Base-by-base conservation (phyloP, 2,888 invertebrate genomes). In the Pediacus dermestoides region DNA sequence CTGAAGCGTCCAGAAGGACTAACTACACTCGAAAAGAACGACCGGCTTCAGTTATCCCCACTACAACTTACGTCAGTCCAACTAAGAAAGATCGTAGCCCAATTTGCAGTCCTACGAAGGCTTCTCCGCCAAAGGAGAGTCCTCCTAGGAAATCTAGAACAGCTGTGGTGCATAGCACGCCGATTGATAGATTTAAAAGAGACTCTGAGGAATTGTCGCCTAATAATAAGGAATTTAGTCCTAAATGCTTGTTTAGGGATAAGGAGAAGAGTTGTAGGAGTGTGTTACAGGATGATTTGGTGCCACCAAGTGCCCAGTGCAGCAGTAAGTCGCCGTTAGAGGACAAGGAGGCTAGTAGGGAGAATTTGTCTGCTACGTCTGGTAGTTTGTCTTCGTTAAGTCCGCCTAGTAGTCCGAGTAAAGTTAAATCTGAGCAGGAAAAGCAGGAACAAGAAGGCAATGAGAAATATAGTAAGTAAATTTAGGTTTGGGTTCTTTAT, bases 391-490 rank as follows among this genome's bases (percentile, higher is more conserved):
- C 68, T 2, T 70, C 70, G 7, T 50, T 70, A 11, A 70, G 70
- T 52, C 68, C 70, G 18, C 69, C 70, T 1, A 70, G 67, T 36
- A 70, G 70, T 53, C 70, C 75, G 1, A 60, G 62, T 35, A 61
- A 58, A 39, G 33, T 61, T 22, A 64, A 58, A 45, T 64, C 63
- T 12, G 68, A 67, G 42, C 61, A 63, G 43, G 69, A 69, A 50
- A 77, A 77, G 52, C 76, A 77, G 56, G 76, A 77, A 52, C 71
- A 74, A 33, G 76, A 77, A 58, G 69, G 70, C 39, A 76, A 74
- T 37, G 76, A 76, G 61, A 77, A 77, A 58, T 70, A 55, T 23
- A 10, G 13, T 9, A 3, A 28, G 27, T 28, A 28, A 13, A 8
- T 28, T 28, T 28, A 1, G 22, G 48, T 42, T 53, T 45, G 43